Percentiles rank a stretch among this genome's conserved stretches.
These are phyloP conservation scores for Otolemur garnettii DNA, from an alignment of 2,113 vertebrate genomes.

Conservation along the genomic window DNA sequence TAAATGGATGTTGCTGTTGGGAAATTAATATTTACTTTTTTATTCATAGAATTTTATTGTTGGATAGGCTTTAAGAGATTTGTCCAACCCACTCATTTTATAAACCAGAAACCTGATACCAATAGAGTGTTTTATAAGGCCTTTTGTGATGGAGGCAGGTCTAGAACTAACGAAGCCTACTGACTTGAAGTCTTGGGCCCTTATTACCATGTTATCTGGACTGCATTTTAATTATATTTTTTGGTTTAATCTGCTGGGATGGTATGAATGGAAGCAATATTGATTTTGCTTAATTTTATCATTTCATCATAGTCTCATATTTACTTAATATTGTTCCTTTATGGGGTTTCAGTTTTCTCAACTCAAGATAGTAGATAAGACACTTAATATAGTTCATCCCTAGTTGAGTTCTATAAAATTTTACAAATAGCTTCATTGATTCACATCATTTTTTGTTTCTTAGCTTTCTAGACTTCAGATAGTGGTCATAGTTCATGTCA, in stretches of 20 bases:
- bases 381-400: not conserved
- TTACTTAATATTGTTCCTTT: not conserved
- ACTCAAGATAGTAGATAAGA: not conserved
- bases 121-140: not conserved
- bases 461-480: not conserved
- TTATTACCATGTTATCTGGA: not conserved
- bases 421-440: not conserved
- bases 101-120: not conserved
- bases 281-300: slow-evolving; percentile 29
- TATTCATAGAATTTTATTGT: not conserved
- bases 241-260: not conserved
- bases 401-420: not conserved
- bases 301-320: not conserved
- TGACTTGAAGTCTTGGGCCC: not conserved
- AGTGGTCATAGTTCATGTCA: not conserved
- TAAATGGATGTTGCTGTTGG: not conserved
- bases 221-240: not conserved
- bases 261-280: not conserved
- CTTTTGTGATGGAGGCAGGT: not conserved
- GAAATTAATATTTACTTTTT: slow-evolving; percentile 26
- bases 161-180: not conserved
- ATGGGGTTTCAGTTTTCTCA: not conserved
- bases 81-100: not conserved
- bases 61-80: not conserved
- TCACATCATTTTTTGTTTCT: not conserved